Conservation (phyloP, 2,888 invertebrate species). For the Oligia latruncula region DNA sequence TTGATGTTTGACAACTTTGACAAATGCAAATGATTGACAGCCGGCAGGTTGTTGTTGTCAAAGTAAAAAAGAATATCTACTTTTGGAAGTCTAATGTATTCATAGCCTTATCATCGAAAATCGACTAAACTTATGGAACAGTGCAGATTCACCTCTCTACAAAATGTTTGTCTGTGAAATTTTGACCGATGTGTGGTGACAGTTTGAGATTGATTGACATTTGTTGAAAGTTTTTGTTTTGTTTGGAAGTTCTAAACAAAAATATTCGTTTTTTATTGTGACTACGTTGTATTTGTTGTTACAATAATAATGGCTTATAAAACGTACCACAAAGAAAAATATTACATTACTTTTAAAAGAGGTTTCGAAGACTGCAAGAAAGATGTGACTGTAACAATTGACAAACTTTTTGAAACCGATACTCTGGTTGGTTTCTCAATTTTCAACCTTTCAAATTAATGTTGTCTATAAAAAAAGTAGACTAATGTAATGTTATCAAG, state of each 20-base stretch:
- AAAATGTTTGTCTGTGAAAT: neutral
- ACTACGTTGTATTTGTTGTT: conserved; percentile 22
- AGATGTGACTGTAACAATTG: conserved; percentile 83
- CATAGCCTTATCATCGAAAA: neutral
- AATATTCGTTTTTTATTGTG: neutral
- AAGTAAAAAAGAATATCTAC: neutral
- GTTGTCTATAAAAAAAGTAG: no score
- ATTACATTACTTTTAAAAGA: conserved; percentile 86
- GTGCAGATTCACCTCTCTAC: neutral
- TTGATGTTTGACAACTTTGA: conserved; percentile 13
- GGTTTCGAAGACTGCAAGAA: conserved; percentile 86
- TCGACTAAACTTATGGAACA: neutral
- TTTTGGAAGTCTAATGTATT: neutral
- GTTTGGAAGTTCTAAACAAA: conserved; percentile 22
- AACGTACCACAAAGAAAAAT: conserved; percentile 85
- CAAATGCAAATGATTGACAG: neutral
- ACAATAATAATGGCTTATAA: conserved; percentile 75
- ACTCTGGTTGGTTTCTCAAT: conserved; percentile 77
- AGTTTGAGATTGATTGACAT: conserved; percentile 23
- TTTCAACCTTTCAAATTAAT: neutral
- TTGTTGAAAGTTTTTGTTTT: conserved; percentile 15
- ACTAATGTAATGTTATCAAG: no score
- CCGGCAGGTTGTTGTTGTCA: neutral
- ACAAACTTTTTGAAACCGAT: conserved; percentile 86
- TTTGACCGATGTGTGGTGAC: neutral